Percentiles rank a stretch among this genome's conserved stretches.
Evolutionary conservation across 2,113 vertebrate genomes (phyloP).

Genomic region (Crotalus tigris): DNA sequence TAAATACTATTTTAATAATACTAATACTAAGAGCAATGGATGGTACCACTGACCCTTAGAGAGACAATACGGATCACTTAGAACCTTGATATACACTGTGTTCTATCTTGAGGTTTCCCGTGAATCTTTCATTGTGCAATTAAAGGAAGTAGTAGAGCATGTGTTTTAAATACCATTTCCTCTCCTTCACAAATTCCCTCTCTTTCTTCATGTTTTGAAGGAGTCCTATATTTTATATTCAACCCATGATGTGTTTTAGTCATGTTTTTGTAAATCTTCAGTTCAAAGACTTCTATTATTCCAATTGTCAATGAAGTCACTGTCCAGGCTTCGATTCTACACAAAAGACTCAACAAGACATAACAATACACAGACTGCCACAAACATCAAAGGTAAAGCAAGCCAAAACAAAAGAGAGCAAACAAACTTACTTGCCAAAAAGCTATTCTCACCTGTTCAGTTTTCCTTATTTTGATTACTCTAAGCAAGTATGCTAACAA

Average conservation of each 20-base stretch:
- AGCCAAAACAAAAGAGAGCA: neutral
- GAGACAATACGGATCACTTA: too few relatives aligned
- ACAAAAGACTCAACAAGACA: neutral
- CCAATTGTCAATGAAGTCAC: neutral
- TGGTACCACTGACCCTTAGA: neutral
- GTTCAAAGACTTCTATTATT: neutral
- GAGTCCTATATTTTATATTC: neutral
- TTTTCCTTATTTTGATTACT: neutral
- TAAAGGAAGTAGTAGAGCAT: too few relatives aligned
- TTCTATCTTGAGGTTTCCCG: too few relatives aligned
- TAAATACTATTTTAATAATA: neutral
- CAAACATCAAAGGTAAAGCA: neutral
- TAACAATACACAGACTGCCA: neutral
- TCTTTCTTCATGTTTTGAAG: neutral
- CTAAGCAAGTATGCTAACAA: neutral
- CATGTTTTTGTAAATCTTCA: neutral
- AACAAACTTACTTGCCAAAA: neutral
- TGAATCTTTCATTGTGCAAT: too few relatives aligned
- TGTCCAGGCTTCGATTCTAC: neutral
- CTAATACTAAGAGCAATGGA: neutral
- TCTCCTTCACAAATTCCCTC: neutral
- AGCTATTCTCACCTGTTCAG: neutral
- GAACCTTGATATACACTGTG: too few relatives aligned
- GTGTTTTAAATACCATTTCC: too few relatives aligned
- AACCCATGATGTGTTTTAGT: neutral